phyloP scores from a whole-genome alignment of 2,113 vertebrate species.

The Eurystomus gularis region DNA sequence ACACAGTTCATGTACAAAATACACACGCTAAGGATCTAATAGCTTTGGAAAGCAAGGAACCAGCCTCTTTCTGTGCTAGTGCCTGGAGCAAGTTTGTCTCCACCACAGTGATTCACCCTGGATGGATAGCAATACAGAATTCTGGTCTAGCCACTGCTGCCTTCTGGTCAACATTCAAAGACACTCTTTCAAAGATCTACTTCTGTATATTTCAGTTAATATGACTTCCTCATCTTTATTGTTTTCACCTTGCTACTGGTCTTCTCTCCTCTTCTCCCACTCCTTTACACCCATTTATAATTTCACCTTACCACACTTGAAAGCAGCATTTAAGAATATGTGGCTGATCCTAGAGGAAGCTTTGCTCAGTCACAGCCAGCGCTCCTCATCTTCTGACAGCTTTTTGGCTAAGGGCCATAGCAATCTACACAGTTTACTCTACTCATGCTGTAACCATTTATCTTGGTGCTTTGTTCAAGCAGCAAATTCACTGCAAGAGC shows the following conservation, averaged over 20 bases:
- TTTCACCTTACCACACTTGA: neutral
- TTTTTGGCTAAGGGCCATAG: neutral
- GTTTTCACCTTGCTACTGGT: neutral
- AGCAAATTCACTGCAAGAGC: neutral
- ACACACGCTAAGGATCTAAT: neutral
- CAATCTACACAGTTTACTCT: neutral
- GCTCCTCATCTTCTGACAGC: neutral
- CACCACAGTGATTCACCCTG: neutral
- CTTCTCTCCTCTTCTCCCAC: neutral
- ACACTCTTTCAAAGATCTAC: neutral
- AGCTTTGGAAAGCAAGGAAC: neutral
- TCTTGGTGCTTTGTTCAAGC: neutral
- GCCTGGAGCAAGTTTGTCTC: neutral
- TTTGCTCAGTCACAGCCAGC: neutral
- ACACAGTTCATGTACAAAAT: rapidly evolving
- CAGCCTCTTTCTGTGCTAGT: neutral
- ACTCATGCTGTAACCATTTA: neutral
- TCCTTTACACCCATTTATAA: neutral
- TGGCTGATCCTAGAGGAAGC: neutral
- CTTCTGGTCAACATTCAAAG: neutral
- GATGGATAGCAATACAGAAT: neutral
- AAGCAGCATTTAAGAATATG: neutral
- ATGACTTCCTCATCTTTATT: neutral
- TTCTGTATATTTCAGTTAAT: neutral
- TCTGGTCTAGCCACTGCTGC: neutral